Percentiles rank a stretch among this genome's conserved stretches.
phyloP scores from a whole-genome alignment of 35 echinoderm and acorn worm species.

The Stichopus chloronotus region DNA sequence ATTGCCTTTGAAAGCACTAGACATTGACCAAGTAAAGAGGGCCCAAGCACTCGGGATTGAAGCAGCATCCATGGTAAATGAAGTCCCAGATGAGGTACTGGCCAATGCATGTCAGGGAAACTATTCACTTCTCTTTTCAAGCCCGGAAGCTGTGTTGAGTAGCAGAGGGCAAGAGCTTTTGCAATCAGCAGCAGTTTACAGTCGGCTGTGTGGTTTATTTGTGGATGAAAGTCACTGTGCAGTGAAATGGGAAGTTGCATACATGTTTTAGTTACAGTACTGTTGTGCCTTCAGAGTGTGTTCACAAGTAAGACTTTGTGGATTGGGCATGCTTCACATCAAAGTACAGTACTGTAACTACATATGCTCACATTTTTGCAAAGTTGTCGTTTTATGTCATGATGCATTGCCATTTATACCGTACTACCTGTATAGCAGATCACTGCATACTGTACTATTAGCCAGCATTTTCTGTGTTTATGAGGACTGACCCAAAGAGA shows the following conservation, averaged over 20 bases:
- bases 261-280: no score
- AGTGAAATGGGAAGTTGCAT: slow-evolving; percentile 48
- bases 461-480: no score
- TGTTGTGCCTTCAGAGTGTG: no score
- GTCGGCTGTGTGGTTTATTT: slow-evolving; percentile 58
- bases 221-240: slow-evolving; percentile 70
- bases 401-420: no score
- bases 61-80: slow-evolving; percentile 32
- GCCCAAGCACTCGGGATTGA: slow-evolving; percentile 49
- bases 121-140: slow-evolving; percentile 30
- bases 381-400: no score
- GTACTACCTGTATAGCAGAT: no score
- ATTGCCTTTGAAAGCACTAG: slow-evolving; percentile 44
- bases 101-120: background rate
- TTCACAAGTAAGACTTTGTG: no score
- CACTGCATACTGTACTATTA: no score
- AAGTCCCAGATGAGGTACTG: slow-evolving; percentile 23
- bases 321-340: no score
- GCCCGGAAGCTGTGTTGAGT: slow-evolving; percentile 51
- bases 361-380: no score
- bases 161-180: slow-evolving; percentile 35
- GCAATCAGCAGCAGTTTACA: slow-evolving; percentile 13
- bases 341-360: no score
- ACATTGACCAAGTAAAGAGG: slow-evolving; percentile 56
- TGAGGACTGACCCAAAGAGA: no score